Evolutionary conservation across 2,113 vertebrate species (phyloP).

Genomic region (Pantherophis guttatus): DNA sequence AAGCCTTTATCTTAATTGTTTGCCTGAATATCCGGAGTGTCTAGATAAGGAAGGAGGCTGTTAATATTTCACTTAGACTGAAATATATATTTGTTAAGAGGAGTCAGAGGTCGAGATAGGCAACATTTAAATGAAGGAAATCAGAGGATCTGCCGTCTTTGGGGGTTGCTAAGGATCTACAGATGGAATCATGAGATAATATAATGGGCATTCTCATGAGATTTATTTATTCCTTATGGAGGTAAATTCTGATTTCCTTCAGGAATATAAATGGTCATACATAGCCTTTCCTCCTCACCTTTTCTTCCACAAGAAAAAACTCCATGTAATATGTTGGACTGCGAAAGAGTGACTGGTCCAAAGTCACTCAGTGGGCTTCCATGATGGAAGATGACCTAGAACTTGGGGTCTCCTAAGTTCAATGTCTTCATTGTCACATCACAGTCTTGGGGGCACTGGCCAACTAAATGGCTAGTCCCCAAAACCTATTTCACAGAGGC

Average conservation of each 20-base stretch:
- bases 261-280: background rate
- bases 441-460: background rate
- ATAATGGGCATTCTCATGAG: background rate
- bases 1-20: background rate
- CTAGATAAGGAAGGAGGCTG: background rate
- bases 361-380: background rate
- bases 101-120: background rate
- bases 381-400: background rate
- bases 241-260: background rate
- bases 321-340: background rate
- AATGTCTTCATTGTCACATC: background rate
- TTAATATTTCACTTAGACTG: background rate
- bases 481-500: background rate
- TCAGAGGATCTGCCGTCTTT: background rate
- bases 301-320: background rate
- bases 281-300: background rate
- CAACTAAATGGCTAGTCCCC: background rate
- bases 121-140: background rate
- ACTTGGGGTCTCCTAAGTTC: background rate
- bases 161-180: background rate
- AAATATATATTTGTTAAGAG: background rate
- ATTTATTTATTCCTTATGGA: background rate
- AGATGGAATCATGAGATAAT: background rate
- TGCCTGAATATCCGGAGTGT: background rate
- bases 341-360: background rate